Percentiles rank a stretch among this genome's conserved stretches.
These are phyloP conservation scores for Macrotis lagotis DNA, from an alignment of 2,113 vertebrate genomes.

Conservation along the genomic window DNA sequence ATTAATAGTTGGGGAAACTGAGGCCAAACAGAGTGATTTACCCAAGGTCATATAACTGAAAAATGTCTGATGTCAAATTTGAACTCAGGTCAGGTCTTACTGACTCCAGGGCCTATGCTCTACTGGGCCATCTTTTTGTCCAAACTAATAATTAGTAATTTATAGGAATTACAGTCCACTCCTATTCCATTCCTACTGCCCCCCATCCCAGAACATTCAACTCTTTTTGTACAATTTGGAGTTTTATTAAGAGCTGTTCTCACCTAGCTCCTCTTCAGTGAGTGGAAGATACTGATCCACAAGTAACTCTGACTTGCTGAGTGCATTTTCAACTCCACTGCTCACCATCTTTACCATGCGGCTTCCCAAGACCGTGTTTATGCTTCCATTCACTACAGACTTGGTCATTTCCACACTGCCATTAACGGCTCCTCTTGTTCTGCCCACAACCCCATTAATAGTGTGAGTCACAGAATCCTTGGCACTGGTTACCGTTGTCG, in stretches of 20 bases:
- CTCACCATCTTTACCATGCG: conserved; percentile 81
- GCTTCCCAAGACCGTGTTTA: conserved; percentile 88
- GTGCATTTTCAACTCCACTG: conserved; percentile 84
- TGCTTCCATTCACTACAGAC: conserved; percentile 85
- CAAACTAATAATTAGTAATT: not conserved
- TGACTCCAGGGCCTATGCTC: not conserved
- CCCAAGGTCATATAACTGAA: not conserved
- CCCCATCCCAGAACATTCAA: not conserved
- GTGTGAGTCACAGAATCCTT: conserved; percentile 87
- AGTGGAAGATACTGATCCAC: conserved; percentile 89
- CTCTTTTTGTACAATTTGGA: not conserved
- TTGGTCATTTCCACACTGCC: conserved; percentile 89
- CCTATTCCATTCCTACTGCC: not conserved
- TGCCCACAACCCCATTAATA: conserved; percentile 84
- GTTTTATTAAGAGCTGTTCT: not conserved
- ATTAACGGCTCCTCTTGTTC: conserved; percentile 87
- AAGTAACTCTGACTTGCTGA: conserved; percentile 87
- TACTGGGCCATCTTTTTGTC: no score
- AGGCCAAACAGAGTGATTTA: not conserved
- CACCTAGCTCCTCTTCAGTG: conserved; percentile 89
- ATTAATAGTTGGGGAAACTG: not conserved
- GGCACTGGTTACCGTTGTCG: conserved; percentile 83
- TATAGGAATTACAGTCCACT: not conserved
- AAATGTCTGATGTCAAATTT: not conserved
- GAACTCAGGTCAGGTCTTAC: not conserved